phyloP scores from a whole-genome alignment of 2,888 invertebrate species.

The Clanis bilineata region DNA sequence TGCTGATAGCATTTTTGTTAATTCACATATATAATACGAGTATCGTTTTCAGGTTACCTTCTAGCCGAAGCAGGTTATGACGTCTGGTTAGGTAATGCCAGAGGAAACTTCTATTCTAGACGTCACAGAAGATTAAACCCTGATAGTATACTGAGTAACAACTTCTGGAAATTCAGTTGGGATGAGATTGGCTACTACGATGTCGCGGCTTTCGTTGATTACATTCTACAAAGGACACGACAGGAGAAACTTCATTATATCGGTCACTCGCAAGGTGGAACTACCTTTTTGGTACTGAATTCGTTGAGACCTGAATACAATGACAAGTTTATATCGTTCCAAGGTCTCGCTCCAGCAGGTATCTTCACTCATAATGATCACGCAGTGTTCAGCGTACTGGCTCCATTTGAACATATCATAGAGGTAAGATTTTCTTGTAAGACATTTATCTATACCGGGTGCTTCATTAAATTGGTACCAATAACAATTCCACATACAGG shows the following conservation, averaged over 20 bases:
- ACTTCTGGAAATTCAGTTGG: slow-evolving; percentile 62
- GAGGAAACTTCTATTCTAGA: slow-evolving; percentile 86
- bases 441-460: no score
- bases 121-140: slow-evolving; percentile 43
- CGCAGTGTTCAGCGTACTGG: slow-evolving; percentile 32
- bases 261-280: slow-evolving; percentile 68
- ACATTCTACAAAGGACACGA: slow-evolving; percentile 41
- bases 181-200: slow-evolving; percentile 60
- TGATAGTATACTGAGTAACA: slow-evolving; percentile 34
- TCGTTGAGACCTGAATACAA: slow-evolving; percentile 62
- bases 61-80: slow-evolving; percentile 86
- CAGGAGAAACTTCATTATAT: slow-evolving; percentile 56
- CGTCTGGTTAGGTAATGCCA: slow-evolving; percentile 90
- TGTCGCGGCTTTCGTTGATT: slow-evolving; percentile 51
- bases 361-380: slow-evolving; percentile 49
- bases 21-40: neutral
- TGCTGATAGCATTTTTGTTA: neutral
- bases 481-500: no score
- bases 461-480: no score
- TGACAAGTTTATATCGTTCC: slow-evolving; percentile 57
- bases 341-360: slow-evolving; percentile 63
- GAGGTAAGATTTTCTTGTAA: slow-evolving; percentile 39
- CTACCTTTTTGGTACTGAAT: slow-evolving; percentile 57
- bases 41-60: slow-evolving; percentile 46
- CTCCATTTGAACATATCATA: slow-evolving; percentile 40